Evolutionary conservation across 1,140 invertebrate genomes (phyloP), one percentile per base, ranked within the genome.

Genomic region (Caenorhabditis elegans): DNA sequence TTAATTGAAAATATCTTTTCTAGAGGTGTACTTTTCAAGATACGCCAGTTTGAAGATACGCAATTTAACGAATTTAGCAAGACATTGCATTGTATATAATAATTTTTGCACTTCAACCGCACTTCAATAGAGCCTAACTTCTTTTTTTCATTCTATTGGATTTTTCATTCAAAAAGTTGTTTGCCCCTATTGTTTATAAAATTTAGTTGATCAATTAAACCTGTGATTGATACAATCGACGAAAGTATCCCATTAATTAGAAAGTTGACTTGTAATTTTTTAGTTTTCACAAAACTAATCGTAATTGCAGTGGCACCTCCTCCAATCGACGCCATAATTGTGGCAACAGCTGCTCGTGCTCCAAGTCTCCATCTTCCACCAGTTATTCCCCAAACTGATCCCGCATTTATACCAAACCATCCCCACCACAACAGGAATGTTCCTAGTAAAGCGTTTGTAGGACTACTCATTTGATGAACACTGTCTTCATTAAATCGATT

Each of bases 401-500:
- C 95, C 75, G 94, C 95, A 90, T 96, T 96, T 86, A 96, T 96
- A 1, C 95, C 95, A 47, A 96, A 90, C 95, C 95, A 96, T 0
- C 95, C 95, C 94, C 95, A 96, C 95, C 95, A 97, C 3, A 97
- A 91, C 22, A 97, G 95, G 88, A 96, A 96, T 0, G 95, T 92
- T 0, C 95, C 96, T 92, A 97, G 93, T 31, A 95, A 93, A 8
- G 95, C 94, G 88, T 96, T 96, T 0, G 95, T 95, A 0, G 95
- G 95, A 87, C 93, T 94, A 0, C 95, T 95, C 85, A 96, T 92
- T 0, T 95, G 94, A 78, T 85, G 84, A 26, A 85, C 80, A 49
- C 84, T 85, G 48, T 85, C 82, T 31, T 84, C 34, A 95, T 87
- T 0, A 94, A 93, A 19, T 92, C 84, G 78, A 48, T 92, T 2